These are phyloP conservation scores for Chrysina gloriosa DNA, from an alignment of 2,888 invertebrate species.

Conservation along the genomic window DNA sequence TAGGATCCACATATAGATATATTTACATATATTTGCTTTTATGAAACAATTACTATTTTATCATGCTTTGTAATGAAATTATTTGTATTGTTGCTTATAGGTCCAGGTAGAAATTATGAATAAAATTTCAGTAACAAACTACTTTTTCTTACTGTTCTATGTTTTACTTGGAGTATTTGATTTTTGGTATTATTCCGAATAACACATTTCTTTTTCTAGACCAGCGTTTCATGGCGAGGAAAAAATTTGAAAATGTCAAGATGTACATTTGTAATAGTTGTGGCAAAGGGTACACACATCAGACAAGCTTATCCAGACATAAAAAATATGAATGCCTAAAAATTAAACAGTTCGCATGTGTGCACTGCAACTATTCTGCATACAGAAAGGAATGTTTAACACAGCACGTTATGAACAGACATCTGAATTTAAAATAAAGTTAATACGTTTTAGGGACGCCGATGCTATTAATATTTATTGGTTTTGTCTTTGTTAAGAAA, in stretches of 20 bases:
- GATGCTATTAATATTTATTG: no score
- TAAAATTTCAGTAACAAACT: slow-evolving; percentile 37
- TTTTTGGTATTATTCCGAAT: background rate
- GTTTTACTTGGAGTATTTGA: background rate
- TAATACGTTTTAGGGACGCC: background rate
- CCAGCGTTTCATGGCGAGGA: background rate
- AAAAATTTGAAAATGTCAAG: slow-evolving; percentile 1
- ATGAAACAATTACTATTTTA: slow-evolving; percentile 32
- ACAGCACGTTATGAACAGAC: slow-evolving; percentile 38
- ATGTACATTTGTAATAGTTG: slow-evolving; percentile 71
- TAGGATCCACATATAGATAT: slow-evolving; percentile 36
- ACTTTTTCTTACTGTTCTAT: slow-evolving; percentile 71
- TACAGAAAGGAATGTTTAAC: slow-evolving; percentile 71
- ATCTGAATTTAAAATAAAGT: slow-evolving; percentile 8
- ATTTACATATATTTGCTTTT: slow-evolving; percentile 39
- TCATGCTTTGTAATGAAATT: slow-evolving; percentile 28
- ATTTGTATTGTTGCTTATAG: slow-evolving; percentile 39
- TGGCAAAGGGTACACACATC: slow-evolving; percentile 84
- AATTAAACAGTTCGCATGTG: slow-evolving; percentile 73
- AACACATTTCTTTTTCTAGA: slow-evolving; percentile 32
- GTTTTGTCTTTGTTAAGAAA: no score
- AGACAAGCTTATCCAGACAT: slow-evolving; percentile 80
- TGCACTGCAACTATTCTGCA: slow-evolving; percentile 72
- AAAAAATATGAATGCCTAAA: slow-evolving; percentile 78
- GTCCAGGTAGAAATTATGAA: slow-evolving; percentile 40